Percentiles rank a stretch among this genome's conserved stretches.
Conservation (phyloP, 2,113 vertebrate genomes). For the Choloepus hoffmanni region DNA sequence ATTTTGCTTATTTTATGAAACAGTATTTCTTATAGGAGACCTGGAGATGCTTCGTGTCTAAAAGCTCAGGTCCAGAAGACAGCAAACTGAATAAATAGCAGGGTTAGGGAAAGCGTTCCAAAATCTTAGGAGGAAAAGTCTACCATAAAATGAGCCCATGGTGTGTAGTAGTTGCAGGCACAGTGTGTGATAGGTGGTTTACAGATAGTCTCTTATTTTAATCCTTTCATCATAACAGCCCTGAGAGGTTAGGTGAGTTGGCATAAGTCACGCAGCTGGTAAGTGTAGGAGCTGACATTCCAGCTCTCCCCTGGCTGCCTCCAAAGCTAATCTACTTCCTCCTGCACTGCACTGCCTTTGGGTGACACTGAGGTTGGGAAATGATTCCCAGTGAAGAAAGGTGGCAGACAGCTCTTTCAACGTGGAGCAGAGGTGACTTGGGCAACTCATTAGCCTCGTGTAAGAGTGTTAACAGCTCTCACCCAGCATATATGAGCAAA, state of each 20-base stretch:
- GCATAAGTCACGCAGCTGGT: not conserved
- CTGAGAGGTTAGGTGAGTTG: not conserved
- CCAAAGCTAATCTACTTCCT: not conserved
- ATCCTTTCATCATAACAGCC: not conserved
- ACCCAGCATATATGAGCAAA: not conserved
- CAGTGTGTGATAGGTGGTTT: not conserved
- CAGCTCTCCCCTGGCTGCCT: not conserved
- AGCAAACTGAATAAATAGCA: conserved; percentile 10
- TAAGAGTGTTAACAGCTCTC: not conserved
- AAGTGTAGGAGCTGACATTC: not conserved
- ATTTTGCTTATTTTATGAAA: not conserved
- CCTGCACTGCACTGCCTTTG: not conserved
- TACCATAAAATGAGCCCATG: not conserved
- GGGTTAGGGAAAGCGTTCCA: not conserved
- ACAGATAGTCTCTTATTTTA: not conserved
- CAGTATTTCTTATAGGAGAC: not conserved
- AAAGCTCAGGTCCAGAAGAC: not conserved
- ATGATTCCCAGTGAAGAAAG: not conserved
- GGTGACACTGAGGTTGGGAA: conserved; percentile 46
- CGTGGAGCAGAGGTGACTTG: not conserved
- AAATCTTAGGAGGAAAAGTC: conserved; percentile 15
- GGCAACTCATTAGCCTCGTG: not conserved
- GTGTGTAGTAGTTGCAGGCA: not conserved
- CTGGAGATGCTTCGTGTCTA: not conserved
- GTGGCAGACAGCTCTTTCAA: not conserved